Conservation (phyloP, 2,888 invertebrate species). For the Agonopterix alstromeriana region DNA sequence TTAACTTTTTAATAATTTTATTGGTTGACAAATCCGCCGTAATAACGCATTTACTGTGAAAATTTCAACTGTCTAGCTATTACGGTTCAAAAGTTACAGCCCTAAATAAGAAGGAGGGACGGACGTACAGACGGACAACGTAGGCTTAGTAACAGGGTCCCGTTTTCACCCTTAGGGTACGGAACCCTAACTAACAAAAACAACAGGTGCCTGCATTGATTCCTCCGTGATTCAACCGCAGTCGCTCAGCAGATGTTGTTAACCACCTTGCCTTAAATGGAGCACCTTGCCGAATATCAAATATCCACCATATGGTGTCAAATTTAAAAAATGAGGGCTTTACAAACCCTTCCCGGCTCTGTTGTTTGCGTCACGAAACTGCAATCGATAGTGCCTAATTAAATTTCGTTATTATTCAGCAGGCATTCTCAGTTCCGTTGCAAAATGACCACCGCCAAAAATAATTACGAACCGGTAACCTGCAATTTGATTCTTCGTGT, state of each 20-base stretch:
- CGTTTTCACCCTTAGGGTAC: too few species aligned
- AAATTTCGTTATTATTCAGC: slow-evolving; percentile 26
- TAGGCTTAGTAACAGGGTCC: too few species aligned
- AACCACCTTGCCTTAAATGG: slow-evolving; percentile 43
- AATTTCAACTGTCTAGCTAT: too few species aligned
- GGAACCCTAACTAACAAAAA: too few species aligned
- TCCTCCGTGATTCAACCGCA: slow-evolving; percentile 34
- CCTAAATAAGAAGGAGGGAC: too few species aligned
- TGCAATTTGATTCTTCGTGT: too few species aligned
- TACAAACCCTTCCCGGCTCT: not conserved
- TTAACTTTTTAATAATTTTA: too few species aligned
- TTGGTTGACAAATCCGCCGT: too few species aligned
- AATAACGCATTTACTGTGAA: too few species aligned
- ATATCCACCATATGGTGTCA: slow-evolving; percentile 21
- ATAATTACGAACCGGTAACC: too few species aligned
- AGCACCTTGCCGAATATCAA: slow-evolving; percentile 46
- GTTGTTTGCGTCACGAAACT: not conserved
- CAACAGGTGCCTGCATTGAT: slow-evolving; percentile 61
- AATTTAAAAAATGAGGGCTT: slow-evolving; percentile 13
- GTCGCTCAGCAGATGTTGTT: slow-evolving; percentile 44
- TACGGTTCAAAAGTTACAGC: too few species aligned
- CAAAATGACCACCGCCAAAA: slow-evolving; percentile 2
- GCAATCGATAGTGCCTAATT: not conserved
- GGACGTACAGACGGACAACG: too few species aligned
- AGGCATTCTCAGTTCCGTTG: slow-evolving; percentile 20